Evolutionary conservation across 2,797 vertebrate species (phyloP).

Genomic region (Brachymystax lenok): DNA sequence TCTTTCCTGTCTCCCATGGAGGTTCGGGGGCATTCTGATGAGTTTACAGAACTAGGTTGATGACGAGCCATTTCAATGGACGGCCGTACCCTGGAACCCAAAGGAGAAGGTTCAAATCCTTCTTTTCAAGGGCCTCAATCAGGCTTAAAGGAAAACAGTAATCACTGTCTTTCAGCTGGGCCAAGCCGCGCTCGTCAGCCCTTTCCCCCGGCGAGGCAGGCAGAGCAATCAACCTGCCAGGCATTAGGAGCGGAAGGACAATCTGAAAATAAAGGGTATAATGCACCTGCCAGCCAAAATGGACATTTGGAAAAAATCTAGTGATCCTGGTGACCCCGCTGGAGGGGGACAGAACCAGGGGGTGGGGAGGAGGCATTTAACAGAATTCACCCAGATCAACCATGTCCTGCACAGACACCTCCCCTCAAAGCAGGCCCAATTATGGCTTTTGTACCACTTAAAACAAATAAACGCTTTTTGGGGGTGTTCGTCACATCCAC

Average conservation of each 20-base stretch:
- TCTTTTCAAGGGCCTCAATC: conserved; percentile 99
- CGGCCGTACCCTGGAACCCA: conserved; percentile 95
- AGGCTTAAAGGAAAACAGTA: conserved; percentile 99
- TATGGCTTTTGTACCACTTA: conserved; percentile 99
- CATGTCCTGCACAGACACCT: conserved; percentile 97
- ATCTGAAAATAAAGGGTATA: conserved; percentile 99
- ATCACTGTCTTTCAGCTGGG: conserved; percentile 99
- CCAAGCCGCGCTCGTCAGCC: conserved; percentile 94
- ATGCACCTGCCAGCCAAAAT: conserved; percentile 99
- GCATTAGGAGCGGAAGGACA: conserved; percentile 99
- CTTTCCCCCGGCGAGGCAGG: conserved; percentile 97
- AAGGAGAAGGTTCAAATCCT: conserved; percentile 99
- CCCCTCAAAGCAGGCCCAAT: conserved; percentile 98
- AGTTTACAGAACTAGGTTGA: conserved; percentile 99
- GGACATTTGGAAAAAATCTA: conserved; percentile 99
- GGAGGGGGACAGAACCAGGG: conserved; percentile 70
- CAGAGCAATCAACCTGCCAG: conserved; percentile 99
- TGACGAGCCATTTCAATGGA: conserved; percentile 94
- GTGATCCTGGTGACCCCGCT: conserved; percentile 99
- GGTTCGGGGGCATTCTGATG: conserved; percentile 85
- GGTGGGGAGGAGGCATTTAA: conserved; percentile 89
- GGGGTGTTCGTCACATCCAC: conserved; percentile 55
- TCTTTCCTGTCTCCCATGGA: conserved; percentile 48
- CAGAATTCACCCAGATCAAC: conserved; percentile 97
- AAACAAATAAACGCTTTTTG: conserved; percentile 92